Evolutionary conservation across 2,888 invertebrate species (phyloP), one percentile per base, ranked within the genome.

Genomic region (Exephanes ischioxanthus): DNA sequence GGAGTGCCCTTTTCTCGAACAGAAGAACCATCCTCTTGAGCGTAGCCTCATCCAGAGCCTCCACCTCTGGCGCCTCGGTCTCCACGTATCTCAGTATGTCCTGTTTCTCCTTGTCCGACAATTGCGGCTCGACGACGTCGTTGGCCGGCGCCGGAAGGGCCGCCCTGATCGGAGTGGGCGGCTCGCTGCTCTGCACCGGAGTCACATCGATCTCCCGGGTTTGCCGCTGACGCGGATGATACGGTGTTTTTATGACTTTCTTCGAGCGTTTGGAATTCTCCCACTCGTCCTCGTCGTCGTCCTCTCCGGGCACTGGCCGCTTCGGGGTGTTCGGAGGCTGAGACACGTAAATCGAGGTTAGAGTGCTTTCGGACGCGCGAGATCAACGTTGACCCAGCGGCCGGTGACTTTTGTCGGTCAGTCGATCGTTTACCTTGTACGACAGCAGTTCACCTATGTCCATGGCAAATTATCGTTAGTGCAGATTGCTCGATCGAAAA

Each of bases 1-100:
- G 97, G 9, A 99, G 95, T 71, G 98, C 97, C 92, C 98, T 96
- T 93, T 99, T 99, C 92, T 99, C 99, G 95, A 99, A 99, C 86
- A 98, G 96, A 16, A 99, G 95, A 30, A 99, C 96, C 92, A 99
- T 96, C 92, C 97, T 97, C 92, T 99, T 99, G 9, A 99, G 95
- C 14, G 97, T 96, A 37, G 96, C 95, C 89, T 99, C 99, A 95
- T 99, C 98, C 67, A 99, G 94, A 0, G 97, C 95, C 93, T 98
- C 98, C n/a, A 97, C 97, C 94, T 97, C 97, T 7, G 96, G 96
- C 58, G 96, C 97, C 94, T 97, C 97, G 75, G 96, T 97, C 93
- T 98, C 98, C 4, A 98, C 98, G 94, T 97, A 97, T 94, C 96
- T 96, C 4, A 97, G 94, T 88, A 98, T 98, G 91, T 97, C 97